Conservation (phyloP, 1,140 invertebrate species). For the Caenorhabditis latens region DNA sequence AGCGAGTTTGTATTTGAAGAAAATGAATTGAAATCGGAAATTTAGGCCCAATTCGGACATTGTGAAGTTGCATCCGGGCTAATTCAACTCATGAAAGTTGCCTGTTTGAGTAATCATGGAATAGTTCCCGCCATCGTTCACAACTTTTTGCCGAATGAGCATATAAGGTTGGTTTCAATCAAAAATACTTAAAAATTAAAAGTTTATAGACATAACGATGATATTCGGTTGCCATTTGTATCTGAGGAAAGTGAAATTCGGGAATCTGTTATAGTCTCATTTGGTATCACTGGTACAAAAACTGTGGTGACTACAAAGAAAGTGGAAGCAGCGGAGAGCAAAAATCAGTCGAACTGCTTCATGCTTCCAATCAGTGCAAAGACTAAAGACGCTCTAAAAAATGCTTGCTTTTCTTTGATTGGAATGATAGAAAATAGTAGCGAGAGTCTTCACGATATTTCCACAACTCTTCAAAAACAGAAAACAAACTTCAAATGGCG, state of each 20-base stretch:
- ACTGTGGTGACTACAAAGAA: constrained; percentile 14
- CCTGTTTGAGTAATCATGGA: constrained; percentile 42
- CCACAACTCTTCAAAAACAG: constrained; percentile 55
- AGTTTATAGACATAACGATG: not conserved
- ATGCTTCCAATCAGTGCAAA: constrained; percentile 60
- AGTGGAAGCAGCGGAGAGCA: not conserved
- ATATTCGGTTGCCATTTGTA: constrained; percentile 47
- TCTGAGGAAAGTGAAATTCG: constrained; percentile 42
- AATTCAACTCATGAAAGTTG: constrained; percentile 51
- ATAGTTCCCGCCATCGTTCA: constrained; percentile 56
- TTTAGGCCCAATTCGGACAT: constrained; percentile 60
- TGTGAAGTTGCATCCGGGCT: constrained; percentile 61
- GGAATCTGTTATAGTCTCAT: constrained; percentile 56
- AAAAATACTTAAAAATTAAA: not conserved
- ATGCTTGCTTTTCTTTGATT: not conserved
- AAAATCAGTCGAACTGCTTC: not conserved
- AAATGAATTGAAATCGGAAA: not conserved
- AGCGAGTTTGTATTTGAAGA: not conserved
- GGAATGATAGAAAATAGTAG: constrained; percentile 35
- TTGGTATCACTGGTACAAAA: constrained; percentile 61
- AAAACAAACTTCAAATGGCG: constrained; percentile 59
- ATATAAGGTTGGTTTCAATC: not conserved
- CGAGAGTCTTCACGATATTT: constrained; percentile 44
- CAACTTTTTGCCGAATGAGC: constrained; percentile 56
- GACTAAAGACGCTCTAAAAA: constrained; percentile 30